Evolutionary conservation across 2,888 invertebrate species (phyloP).

Genomic region (Norana najaformis): DNA sequence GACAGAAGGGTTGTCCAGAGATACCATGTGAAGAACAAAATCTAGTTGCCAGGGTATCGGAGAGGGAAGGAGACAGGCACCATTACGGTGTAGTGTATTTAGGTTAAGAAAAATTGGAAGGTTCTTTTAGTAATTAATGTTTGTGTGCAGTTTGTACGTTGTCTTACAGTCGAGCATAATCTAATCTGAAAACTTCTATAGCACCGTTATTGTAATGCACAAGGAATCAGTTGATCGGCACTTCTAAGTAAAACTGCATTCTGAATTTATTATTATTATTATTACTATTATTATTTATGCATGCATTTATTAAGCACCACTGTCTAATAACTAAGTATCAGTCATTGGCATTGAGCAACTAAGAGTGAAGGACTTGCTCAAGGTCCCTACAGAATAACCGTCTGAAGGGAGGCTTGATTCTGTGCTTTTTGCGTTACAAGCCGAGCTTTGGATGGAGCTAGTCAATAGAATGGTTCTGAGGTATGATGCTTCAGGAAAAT

Average conservation of each 20-base stretch:
- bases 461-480: not conserved
- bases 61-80: not conserved
- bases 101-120: not conserved
- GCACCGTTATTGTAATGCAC: too few relatives aligned
- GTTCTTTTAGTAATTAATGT: not conserved
- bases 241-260: not conserved
- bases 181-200: not conserved
- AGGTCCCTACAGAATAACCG: too few relatives aligned
- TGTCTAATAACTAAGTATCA: too few relatives aligned
- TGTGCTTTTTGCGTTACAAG: too few relatives aligned
- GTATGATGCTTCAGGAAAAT: not conserved
- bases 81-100: not conserved
- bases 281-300: too few relatives aligned
- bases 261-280: too few relatives aligned
- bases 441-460: not conserved
- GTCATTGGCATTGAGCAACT: too few relatives aligned
- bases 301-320: too few relatives aligned
- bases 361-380: too few relatives aligned
- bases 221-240: not conserved
- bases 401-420: too few relatives aligned
- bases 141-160: too few relatives aligned
- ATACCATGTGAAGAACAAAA: not conserved
- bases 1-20: too few relatives aligned
- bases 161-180: not conserved
- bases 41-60: not conserved